Percentiles rank a stretch among this genome's conserved stretches.
Evolutionary conservation across 2,113 vertebrate genomes (phyloP).

Genomic region (Halcyon senegalensis): DNA sequence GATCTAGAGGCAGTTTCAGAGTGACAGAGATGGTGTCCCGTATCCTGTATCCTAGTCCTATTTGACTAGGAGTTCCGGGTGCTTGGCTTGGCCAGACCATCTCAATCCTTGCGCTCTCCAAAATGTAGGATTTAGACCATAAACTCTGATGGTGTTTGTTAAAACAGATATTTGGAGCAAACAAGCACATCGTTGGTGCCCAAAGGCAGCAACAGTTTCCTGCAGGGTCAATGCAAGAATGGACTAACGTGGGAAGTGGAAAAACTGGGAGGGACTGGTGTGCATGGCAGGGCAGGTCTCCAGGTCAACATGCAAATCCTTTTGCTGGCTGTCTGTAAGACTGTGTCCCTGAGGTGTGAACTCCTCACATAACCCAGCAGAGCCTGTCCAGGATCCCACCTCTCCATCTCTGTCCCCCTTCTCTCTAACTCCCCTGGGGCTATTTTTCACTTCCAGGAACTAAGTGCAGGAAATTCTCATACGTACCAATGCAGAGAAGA

Average conservation of each 20-base stretch:
- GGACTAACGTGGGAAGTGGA: neutral
- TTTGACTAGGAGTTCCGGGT: neutral
- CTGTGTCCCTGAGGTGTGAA: neutral
- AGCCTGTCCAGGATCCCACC: neutral
- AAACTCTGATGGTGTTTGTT: neutral
- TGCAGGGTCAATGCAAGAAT: neutral
- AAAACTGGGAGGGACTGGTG: neutral
- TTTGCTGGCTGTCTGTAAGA: neutral
- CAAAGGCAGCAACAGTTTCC: neutral
- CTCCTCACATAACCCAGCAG: fast-evolving
- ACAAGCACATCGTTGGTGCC: neutral
- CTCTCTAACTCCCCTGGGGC: neutral
- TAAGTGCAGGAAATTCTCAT: neutral
- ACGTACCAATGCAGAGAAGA: neutral
- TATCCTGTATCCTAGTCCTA: neutral
- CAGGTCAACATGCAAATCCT: neutral
- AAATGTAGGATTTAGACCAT: neutral
- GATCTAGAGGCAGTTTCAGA: constrained; percentile 11
- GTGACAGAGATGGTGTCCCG: neutral
- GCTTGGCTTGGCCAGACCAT: neutral
- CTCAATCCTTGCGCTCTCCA: neutral
- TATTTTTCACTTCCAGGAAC: neutral
- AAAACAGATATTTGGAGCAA: neutral
- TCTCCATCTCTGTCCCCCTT: fast-evolving
- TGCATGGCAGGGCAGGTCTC: neutral